phyloP scores from a whole-genome alignment of 2,797 vertebrate species.

The Epinephelus coioides region DNA sequence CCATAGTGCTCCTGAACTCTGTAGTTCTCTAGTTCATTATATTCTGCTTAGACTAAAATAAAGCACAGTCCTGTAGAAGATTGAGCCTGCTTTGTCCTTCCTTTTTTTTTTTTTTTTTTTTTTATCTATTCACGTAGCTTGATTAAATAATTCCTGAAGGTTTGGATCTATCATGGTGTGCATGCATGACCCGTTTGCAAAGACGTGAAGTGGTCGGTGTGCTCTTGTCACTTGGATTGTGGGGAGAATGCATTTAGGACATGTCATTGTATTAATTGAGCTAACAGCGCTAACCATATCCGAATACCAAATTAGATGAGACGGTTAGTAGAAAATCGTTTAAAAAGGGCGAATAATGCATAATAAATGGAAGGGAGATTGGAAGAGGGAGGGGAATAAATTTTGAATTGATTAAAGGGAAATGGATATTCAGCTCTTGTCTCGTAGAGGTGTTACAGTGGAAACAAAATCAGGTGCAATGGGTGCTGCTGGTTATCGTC shows the following conservation, averaged over 20 bases:
- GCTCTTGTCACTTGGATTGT: conserved; percentile 70
- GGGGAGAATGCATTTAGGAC: conserved; percentile 81
- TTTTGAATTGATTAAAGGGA: conserved; percentile 87
- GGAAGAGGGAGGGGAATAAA: conserved; percentile 82
- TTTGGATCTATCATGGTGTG: conserved; percentile 41
- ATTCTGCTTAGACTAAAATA: conserved; percentile 93
- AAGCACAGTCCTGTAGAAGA: conserved; percentile 92
- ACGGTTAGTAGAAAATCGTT: conserved; percentile 86
- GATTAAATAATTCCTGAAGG: conserved; percentile 60
- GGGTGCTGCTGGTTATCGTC: conserved; percentile 52
- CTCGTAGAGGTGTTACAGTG: conserved; percentile 74
- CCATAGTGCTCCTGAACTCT: conserved; percentile 90
- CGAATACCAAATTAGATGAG: conserved; percentile 87
- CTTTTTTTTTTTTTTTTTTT: conserved; percentile 35
- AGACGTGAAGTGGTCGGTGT: conserved; percentile 68
- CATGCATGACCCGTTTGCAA: conserved; percentile 53
- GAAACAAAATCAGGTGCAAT: conserved; percentile 75
- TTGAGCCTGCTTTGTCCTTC: conserved; percentile 74
- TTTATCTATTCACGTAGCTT: conserved; percentile 59
- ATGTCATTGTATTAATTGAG: conserved; percentile 87
- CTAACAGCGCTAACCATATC: conserved; percentile 85
- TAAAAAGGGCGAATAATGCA: conserved; percentile 88
- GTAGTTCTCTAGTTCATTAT: conserved; percentile 92
- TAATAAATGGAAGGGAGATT: conserved; percentile 86
- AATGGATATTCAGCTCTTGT: conserved; percentile 82